Base-by-base conservation (phyloP, 2,113 vertebrate genomes). In the Aix galericulata region DNA sequence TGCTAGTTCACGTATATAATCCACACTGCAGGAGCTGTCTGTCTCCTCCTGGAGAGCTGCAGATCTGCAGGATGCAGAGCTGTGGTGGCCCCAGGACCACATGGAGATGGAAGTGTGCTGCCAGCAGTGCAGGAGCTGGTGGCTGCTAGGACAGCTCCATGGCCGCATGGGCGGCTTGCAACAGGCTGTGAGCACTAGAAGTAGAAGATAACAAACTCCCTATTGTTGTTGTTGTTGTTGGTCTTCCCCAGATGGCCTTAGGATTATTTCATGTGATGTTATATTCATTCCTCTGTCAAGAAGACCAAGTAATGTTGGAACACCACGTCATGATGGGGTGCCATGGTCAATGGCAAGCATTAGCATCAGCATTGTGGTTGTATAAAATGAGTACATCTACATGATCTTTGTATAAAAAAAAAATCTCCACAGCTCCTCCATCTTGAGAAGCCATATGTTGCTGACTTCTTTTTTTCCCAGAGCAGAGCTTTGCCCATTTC, bases 81-180 rank as follows among this genome's bases (percentile, higher is more conserved):
- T 82, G 21, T 71, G 22, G 38, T 53, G 44, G 31, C 59, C 42
- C 25, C 83, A 27, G 53, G 53, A 64, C 2, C 14, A 9, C 1
- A 0, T 0, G 1, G n/a, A 66, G 53, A 0, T 0, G 1, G n/a
- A 66, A 48, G 2, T 36, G 60, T 36, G 66, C 62, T 55, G 44
- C 69, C 52, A 7, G 22, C 0, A 1, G 29, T 23, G 42, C 5
- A 5, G n/a, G 38, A 52, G 50, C 50, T 23, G 38, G 6, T 0
- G 6, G 40, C 67, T 2, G 3, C 3, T 25, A 27, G 27, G 56
- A 32, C 21, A 46, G 72, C 38, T 60, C 76, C 36, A 2, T 0
- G 4, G 8, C 74, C 5, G 3, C n/a, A 6, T 2, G 2, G 38
- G 50, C 52, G 26, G 44, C 59, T 34, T 36, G 32, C 36, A 1